A percentile compares a stretch with the other conserved stretches of the same genome.
These are phyloP conservation scores for Aeoliscus strigatus DNA, from an alignment of 2,797 vertebrate genomes.

Conservation along the genomic window DNA sequence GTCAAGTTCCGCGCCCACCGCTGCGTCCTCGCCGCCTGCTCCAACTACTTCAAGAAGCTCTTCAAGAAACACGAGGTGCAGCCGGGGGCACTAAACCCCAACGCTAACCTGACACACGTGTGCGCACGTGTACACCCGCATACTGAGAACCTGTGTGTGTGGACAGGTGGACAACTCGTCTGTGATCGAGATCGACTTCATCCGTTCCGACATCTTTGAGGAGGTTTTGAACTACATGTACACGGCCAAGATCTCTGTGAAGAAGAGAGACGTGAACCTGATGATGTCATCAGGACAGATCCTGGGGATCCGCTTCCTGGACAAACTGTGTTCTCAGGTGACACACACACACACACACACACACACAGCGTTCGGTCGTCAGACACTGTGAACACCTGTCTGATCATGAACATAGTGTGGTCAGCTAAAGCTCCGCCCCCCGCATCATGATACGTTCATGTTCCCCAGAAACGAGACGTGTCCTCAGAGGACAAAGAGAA, in stretches of 20 bases:
- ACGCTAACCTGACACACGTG: too few relatives aligned
- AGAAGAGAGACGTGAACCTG: slow-evolving; percentile 94
- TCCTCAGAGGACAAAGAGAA: slow-evolving; percentile 90
- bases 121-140: too few relatives aligned
- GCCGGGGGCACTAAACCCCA: too few relatives aligned
- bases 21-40: slow-evolving; percentile 91
- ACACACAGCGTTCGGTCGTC: too few relatives aligned
- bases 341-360: too few relatives aligned
- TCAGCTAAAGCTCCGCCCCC: too few relatives aligned
- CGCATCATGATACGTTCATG: too few relatives aligned
- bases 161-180: slow-evolving; percentile 94
- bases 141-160: too few relatives aligned
- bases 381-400: too few relatives aligned
- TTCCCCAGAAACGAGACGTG: slow-evolving; percentile 90
- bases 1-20: slow-evolving; percentile 94
- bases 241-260: slow-evolving; percentile 89
- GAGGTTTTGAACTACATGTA: slow-evolving; percentile 98
- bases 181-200: slow-evolving; percentile 94
- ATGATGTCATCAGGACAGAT: slow-evolving; percentile 97
- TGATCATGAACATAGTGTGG: too few relatives aligned
- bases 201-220: slow-evolving; percentile 93
- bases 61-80: slow-evolving; percentile 93
- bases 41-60: slow-evolving; percentile 96
- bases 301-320: slow-evolving; percentile 90
- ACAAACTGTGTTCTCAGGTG: slow-evolving; percentile 94